Evolutionary conservation across 2,797 vertebrate species (phyloP).

Genomic region (Macroramphosus scolopax): DNA sequence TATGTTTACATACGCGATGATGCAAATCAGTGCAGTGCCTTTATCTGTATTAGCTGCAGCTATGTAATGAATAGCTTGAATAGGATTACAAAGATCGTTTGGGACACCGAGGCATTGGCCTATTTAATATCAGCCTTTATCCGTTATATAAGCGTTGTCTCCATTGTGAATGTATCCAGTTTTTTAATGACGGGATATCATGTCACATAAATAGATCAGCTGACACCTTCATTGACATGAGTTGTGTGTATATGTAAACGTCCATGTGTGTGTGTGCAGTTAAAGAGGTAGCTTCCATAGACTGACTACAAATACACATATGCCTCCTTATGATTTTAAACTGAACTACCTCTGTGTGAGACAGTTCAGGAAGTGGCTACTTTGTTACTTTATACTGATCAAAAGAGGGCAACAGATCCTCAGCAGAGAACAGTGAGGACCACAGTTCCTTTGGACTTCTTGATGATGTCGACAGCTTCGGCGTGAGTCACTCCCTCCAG

Average conservation of each 20-base stretch:
- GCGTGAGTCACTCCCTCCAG: constrained; percentile 90
- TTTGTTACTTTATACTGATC: no score
- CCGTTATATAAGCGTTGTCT: no score
- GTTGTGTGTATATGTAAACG: no score
- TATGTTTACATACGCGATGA: constrained; percentile 5
- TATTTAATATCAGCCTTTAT: constrained; percentile 1
- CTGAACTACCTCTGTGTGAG: neutral
- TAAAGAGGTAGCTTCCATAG: constrained; percentile 35
- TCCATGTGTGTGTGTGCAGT: constrained; percentile 10
- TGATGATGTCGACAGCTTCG: constrained; percentile 89
- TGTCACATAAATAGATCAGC: neutral
- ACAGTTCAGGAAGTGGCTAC: constrained; percentile 4
- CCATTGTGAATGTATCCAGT: no score
- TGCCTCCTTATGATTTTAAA: constrained; percentile 1
- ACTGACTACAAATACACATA: no score
- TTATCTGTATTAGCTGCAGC: no score
- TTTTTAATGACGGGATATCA: neutral
- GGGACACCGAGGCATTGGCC: neutral
- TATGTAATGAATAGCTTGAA: constrained; percentile 2
- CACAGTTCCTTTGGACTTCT: constrained; percentile 87
- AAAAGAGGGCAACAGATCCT: no score
- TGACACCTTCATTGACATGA: constrained; percentile 5
- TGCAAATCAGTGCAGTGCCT: no score
- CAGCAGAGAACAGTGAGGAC: constrained; percentile 87
- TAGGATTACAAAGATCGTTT: neutral